Evolutionary conservation across 2,797 vertebrate species (phyloP), one percentile per base, ranked within the genome.

Genomic region (Oceanodroma leucorhoa): DNA sequence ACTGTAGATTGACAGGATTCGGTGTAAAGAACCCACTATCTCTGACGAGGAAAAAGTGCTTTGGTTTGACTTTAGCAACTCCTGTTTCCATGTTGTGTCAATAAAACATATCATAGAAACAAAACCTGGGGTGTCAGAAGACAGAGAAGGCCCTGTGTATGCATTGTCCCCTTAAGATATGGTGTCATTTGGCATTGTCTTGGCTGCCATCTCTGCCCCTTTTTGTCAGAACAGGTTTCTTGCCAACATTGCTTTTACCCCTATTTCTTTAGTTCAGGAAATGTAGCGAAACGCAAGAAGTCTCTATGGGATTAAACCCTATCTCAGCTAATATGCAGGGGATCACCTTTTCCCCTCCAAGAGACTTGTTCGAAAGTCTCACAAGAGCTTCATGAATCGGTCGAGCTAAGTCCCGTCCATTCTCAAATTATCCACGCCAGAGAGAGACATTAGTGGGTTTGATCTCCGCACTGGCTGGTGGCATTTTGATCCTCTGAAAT

Each of bases 401-500:
- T 30, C 6, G 24, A 43, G 11, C 3, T 62, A 66, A 45, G 13
- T 30, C 0, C 0, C 19, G 45, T 22, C 29, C 11, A 20, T 5
- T 38, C 11, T 46, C 46, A 61, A 1, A 1, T 10, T 12, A 76
- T 13, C 12, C 46, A 46, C 11, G 23, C 8, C 38, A 57, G 24
- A 50, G 70, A 43, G 61, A 23, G 16, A 61, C 1, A 1, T 10
- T 12, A 80, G 9, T n/a, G 19, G 29, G 5, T 22, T 19, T 36
- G 7, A 51, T 51, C 32, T 72, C 12, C 14, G 5, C 13, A 13
- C 6, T 65, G 29, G 6, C 46, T 69, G 18, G 21, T 80, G 58
- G 29, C 8, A 51, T 77, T 64, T 48, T 69, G 6, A 22, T 81
- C 32, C 32, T 81, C 38, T 78, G 46, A 27, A 89, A 65, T 1